Evolutionary conservation across 35 echinoderm and acorn worm species (phyloP), one percentile per base, ranked within the genome.

Genomic region (Heliocidaris tuberculata): DNA sequence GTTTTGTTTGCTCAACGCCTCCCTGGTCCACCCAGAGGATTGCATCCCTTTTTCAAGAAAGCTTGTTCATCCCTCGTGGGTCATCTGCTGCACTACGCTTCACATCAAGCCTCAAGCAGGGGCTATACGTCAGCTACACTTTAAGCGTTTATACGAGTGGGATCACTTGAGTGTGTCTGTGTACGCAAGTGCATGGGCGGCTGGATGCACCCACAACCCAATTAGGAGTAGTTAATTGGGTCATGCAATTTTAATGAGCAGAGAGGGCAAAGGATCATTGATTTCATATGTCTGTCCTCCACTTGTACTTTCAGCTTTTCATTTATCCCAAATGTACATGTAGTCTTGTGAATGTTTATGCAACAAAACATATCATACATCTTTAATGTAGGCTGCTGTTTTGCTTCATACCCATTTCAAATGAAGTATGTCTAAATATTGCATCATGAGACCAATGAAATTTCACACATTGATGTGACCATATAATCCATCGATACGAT

Each of bases 1-100:
- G 21, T 94, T 85, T 85, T 94, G 93, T 85, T 94, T 94, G 31
- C 65, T 6, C 56, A 71, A 94, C 60, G 61, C 60, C 59, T 94
- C 85, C 65, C 29, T 85, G 59, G 59, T 50, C 27, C 93, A 65
- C 85, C 29, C 50, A 47, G 48, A 94, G 59, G 48, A 31, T 13
- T 59, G 11, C 92, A 78, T 78, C 65, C 65, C 21, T 27, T n/a
- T n/a, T 78, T 78, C 52, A 1, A 78, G 65, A 78, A 78, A 78
- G 65, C 15, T 78, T 78, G 65, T 8, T 8, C 65, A 78, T 21
- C 65, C 65, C 65, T 78, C 27, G 65, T 78, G 65, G 65, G 65
- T 78, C 65, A 78, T 78, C 65, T 78, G 27, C 65, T 27, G 65
- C 65, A 78, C 65, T 78, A 27, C 27, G 27, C 65, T 78, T 78